Conservation (phyloP, 2,888 invertebrate species). For the Cheilosia soror region DNA sequence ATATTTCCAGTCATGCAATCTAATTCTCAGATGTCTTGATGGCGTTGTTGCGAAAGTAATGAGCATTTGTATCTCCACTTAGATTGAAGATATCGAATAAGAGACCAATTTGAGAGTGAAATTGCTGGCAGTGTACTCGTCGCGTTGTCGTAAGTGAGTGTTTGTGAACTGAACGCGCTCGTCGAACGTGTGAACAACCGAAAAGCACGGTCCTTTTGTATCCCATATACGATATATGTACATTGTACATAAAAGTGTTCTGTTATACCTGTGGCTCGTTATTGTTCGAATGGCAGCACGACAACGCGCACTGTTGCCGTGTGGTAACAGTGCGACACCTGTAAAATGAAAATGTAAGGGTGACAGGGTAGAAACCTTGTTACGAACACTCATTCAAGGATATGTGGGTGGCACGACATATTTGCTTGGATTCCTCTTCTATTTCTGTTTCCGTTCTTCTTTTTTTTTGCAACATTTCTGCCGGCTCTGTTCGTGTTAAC, state of each 20-base stretch:
- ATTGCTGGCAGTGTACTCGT: background rate
- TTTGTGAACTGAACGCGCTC: background rate
- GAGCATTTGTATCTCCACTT: conserved; percentile 40
- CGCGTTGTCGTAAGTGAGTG: background rate
- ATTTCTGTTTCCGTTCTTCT: background rate
- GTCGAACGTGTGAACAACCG: conserved; percentile 28
- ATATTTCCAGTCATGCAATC: conserved; percentile 45
- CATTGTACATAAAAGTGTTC: background rate
- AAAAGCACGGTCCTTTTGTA: conserved; percentile 42
- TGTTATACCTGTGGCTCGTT: conserved; percentile 63
- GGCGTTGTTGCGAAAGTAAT: conserved; percentile 41
- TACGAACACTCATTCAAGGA: conserved; percentile 36
- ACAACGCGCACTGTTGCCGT: conserved; percentile 50
- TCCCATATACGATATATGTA: conserved; percentile 7
- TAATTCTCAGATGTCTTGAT: conserved; percentile 18
- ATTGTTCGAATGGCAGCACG: conserved; percentile 51
- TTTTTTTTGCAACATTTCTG: conserved; percentile 45
- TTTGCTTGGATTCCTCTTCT: conserved; percentile 14
- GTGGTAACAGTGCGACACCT: conserved; percentile 57
- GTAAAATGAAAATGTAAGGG: conserved; percentile 50
- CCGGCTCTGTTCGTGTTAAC: conserved; percentile 63
- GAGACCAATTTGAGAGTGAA: conserved; percentile 48
- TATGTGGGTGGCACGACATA: conserved; percentile 22
- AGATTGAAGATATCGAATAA: conserved; percentile 62
- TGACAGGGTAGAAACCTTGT: conserved; percentile 57